Evolutionary conservation across 2,888 invertebrate species (phyloP).

Genomic region (Pollenia labialis): DNA sequence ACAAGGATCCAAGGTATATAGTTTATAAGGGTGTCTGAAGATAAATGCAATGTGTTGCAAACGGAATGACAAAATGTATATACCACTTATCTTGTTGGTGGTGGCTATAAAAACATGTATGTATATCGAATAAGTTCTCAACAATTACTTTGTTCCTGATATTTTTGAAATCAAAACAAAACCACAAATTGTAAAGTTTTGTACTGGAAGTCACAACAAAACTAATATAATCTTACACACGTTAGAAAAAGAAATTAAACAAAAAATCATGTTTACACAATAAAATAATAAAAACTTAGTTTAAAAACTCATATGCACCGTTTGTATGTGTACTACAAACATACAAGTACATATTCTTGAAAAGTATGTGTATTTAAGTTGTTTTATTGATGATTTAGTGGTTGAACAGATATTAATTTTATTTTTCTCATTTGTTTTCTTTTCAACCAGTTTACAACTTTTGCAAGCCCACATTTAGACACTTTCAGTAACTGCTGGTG

Average conservation of each 20-base stretch:
- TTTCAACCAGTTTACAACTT: slow-evolving; percentile 17
- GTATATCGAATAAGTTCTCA: too few species aligned
- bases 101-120: too few species aligned
- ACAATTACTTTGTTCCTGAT: too few species aligned
- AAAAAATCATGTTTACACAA: slow-evolving; percentile 5
- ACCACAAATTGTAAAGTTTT: slow-evolving; percentile 32
- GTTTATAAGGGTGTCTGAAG: too few species aligned
- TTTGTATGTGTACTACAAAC: neutral
- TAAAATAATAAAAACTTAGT: slow-evolving; percentile 23
- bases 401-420: slow-evolving; percentile 52
- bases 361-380: slow-evolving; percentile 20
- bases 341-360: neutral
- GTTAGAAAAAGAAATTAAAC: neutral
- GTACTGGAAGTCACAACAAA: neutral
- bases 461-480: neutral
- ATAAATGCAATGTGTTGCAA: too few species aligned
- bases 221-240: neutral
- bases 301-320: neutral
- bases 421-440: slow-evolving; percentile 8
- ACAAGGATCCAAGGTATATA: too few species aligned
- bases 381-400: slow-evolving; percentile 59
- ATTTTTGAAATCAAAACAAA: slow-evolving; percentile 21
- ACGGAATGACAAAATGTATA: too few species aligned
- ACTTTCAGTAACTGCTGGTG: neutral
- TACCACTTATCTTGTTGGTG: too few species aligned